phyloP scores from a whole-genome alignment of 2,888 invertebrate species.

The Scrobipalpa costella region DNA sequence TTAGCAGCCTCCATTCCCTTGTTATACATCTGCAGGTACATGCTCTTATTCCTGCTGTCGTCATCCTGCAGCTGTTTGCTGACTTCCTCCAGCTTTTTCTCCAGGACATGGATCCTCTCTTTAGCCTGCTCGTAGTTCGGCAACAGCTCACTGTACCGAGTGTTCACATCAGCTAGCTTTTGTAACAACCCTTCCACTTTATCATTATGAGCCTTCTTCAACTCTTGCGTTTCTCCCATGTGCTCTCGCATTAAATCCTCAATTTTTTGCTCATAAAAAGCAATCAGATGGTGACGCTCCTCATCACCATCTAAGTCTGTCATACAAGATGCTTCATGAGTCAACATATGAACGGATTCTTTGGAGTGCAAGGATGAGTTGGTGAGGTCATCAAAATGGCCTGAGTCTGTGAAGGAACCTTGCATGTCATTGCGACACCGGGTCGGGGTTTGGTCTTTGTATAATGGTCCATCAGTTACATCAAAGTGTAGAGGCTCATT shows the following conservation, averaged over 20 bases:
- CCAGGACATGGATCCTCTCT: slow-evolving; percentile 85
- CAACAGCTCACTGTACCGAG: slow-evolving; percentile 88
- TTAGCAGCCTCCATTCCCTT: slow-evolving; percentile 91
- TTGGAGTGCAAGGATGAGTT: slow-evolving; percentile 89
- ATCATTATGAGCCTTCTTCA: slow-evolving; percentile 90
- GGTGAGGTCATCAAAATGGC: slow-evolving; percentile 91
- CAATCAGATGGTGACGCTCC: slow-evolving; percentile 85
- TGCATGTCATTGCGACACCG: slow-evolving; percentile 83
- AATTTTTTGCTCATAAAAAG: slow-evolving; percentile 87
- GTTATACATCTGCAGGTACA: slow-evolving; percentile 91
- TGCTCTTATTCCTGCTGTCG: slow-evolving; percentile 86
- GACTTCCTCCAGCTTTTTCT: slow-evolving; percentile 86
- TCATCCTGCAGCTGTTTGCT: slow-evolving; percentile 85
- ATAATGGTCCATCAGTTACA: slow-evolving; percentile 75
- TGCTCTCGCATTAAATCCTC: slow-evolving; percentile 85
- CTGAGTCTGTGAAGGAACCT: slow-evolving; percentile 91
- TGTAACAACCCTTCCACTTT: slow-evolving; percentile 87
- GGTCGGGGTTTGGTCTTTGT: slow-evolving; percentile 70
- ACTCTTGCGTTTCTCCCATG: slow-evolving; percentile 84
- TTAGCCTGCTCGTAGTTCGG: slow-evolving; percentile 88
- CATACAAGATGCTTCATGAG: slow-evolving; percentile 79
- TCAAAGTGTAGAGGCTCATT: slow-evolving; percentile 70
- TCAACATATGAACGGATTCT: slow-evolving; percentile 83
- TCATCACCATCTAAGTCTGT: slow-evolving; percentile 81
- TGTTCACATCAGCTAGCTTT: slow-evolving; percentile 87